Conservation (phyloP, 2,888 invertebrate genomes). For the Heliconius cydno region DNA sequence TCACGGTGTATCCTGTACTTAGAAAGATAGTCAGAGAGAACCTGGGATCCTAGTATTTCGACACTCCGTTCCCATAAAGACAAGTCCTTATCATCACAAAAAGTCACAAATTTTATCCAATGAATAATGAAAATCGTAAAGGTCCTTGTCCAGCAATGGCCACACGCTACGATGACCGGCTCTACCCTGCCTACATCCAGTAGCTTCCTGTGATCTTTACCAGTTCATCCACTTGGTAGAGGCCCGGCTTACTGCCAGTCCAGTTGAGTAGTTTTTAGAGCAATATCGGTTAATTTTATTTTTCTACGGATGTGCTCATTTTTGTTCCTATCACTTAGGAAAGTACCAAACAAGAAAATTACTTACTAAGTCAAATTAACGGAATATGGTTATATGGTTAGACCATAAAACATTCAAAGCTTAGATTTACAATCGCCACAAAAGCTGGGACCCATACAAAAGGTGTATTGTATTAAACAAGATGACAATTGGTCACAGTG, state of each 20-base stretch:
- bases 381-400: not conserved
- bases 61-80: too few relatives aligned
- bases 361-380: not conserved
- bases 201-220: not conserved
- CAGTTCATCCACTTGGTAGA: not conserved
- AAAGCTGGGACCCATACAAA: conserved; percentile 20
- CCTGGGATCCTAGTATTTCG: too few relatives aligned
- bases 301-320: not conserved
- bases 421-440: conserved; percentile 24
- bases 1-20: too few relatives aligned
- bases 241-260: too few relatives aligned
- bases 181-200: too few relatives aligned
- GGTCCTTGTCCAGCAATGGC: too few relatives aligned
- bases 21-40: too few relatives aligned
- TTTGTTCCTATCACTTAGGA: not conserved
- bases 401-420: not conserved
- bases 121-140: too few relatives aligned
- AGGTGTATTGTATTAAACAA: conserved; percentile 38
- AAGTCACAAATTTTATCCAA: too few relatives aligned
- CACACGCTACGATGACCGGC: too few relatives aligned
- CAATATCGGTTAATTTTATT: not conserved
- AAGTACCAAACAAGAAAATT: not conserved
- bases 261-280: too few relatives aligned
- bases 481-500: conserved; percentile 47
- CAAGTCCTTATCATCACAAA: too few relatives aligned